These are phyloP conservation scores for Hipparchia semele DNA, from an alignment of 2,888 invertebrate genomes.

Conservation along the genomic window DNA sequence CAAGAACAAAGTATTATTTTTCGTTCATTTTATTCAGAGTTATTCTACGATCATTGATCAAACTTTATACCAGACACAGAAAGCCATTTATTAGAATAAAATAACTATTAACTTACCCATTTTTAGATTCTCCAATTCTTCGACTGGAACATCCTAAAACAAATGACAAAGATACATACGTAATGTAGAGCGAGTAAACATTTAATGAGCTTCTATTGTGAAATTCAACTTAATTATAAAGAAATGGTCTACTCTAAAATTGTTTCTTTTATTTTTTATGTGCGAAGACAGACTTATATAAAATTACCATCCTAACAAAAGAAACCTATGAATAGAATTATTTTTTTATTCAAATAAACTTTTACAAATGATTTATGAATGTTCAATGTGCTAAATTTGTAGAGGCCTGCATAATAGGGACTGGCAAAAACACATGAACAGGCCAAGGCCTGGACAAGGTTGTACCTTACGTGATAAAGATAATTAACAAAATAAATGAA, in stretches of 20 bases:
- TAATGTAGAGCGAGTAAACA: not conserved
- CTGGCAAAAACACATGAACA: not conserved
- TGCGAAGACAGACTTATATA: too few relatives aligned
- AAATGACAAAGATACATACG: constrained; percentile 36
- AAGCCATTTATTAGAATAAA: not conserved
- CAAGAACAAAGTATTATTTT: too few relatives aligned
- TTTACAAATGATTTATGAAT: too few relatives aligned
- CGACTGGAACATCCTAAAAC: constrained; percentile 74
- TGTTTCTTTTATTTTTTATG: too few relatives aligned
- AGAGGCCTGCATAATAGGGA: not conserved
- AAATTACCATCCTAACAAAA: not conserved
- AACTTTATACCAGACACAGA: not conserved
- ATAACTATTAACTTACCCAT: constrained; percentile 54
- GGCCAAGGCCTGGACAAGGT: not conserved
- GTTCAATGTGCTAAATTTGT: not conserved
- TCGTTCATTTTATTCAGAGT: too few relatives aligned
- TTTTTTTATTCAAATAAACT: too few relatives aligned
- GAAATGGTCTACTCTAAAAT: too few relatives aligned
- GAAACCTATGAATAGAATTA: not conserved
- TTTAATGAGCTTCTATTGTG: too few relatives aligned
- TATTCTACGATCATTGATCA: too few relatives aligned
- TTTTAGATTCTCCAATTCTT: constrained; percentile 73
- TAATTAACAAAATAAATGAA: not conserved
- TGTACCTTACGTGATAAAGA: not conserved
- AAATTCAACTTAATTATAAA: too few relatives aligned